These are phyloP conservation scores for Glossophaga mutica DNA, from an alignment of 2,797 vertebrate species.

Conservation along the genomic window DNA sequence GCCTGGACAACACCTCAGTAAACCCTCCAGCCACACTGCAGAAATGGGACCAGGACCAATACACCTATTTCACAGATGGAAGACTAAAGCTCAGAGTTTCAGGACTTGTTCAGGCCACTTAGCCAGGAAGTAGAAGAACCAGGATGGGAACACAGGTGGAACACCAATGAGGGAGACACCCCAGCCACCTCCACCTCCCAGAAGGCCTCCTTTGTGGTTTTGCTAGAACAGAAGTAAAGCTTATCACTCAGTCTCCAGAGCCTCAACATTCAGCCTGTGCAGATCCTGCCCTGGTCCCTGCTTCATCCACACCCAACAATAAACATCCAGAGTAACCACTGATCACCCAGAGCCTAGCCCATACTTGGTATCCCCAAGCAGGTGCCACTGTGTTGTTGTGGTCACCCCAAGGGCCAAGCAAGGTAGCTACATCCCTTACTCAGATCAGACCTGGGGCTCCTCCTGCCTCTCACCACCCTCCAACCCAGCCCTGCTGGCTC, in stretches of 20 bases:
- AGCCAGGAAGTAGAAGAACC: background rate
- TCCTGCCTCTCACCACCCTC: background rate
- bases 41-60: background rate
- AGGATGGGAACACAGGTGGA: background rate
- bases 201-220: background rate
- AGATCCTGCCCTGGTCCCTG: background rate
- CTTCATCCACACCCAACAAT: background rate
- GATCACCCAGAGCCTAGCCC: background rate
- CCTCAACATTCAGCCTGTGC: background rate
- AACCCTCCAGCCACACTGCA: background rate
- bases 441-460: background rate
- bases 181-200: background rate
- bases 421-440: background rate
- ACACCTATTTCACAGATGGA: background rate
- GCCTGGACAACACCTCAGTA: background rate
- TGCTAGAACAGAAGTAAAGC: background rate
- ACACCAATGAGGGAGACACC: background rate
- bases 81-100: background rate
- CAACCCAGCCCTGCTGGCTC: background rate
- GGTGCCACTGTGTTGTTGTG: background rate
- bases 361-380: background rate
- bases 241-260: background rate
- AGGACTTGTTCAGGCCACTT: background rate
- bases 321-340: background rate
- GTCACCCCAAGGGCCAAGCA: background rate